Base-by-base conservation (phyloP, 2,888 invertebrate species). In the Dicyrtoma fusca region DNA sequence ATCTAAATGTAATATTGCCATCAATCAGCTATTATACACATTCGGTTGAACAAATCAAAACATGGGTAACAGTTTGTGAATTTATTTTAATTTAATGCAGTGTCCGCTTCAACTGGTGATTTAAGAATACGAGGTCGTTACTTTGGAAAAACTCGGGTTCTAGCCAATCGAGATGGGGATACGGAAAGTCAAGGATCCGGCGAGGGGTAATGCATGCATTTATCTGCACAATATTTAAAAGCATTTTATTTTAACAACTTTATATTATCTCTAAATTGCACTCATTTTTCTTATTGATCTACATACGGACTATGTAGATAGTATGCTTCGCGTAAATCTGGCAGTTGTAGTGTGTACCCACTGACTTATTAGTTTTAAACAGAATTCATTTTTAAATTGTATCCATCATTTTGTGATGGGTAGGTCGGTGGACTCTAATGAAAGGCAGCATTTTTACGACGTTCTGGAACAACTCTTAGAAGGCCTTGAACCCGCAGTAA, bases 381-480 rank as follows among this genome's bases (percentile, higher is more conserved):
- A 13, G 11, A 45, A 45, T 45, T 13, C 13, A 45, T 11, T 13
- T 11, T 45, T 13, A 11, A 45, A 45, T 10, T 45, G 13, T 45
- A 45, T 13, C 10, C 13, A 45, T 11, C 45, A 45, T 11, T 45
- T 45, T n/a, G n/a, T n/a, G n/a, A n/a, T n/a, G n/a, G n/a, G n/a
- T 49, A 79, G 79, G 5, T 81, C 81, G 3, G 78, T 81, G 5
- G 81, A 81, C 19, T 79, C 79, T 0, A 77, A 77, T 5, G 81
- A 81, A 59, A 66, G 82, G 11, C 81, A 82, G 63, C 81, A 81
- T 69, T 82, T 83, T 72, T 90, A 91, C 82, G 87, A 90, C 74
- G 87, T 92, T 65, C 85, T 95, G 72, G 94, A 95, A 83, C 89
- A 91, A 84, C 92, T 96, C 68, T 86, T 99, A 73, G 91, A 91